phyloP scores from a whole-genome alignment of 2,113 vertebrate genomes.

The Paralichthys olivaceus region DNA sequence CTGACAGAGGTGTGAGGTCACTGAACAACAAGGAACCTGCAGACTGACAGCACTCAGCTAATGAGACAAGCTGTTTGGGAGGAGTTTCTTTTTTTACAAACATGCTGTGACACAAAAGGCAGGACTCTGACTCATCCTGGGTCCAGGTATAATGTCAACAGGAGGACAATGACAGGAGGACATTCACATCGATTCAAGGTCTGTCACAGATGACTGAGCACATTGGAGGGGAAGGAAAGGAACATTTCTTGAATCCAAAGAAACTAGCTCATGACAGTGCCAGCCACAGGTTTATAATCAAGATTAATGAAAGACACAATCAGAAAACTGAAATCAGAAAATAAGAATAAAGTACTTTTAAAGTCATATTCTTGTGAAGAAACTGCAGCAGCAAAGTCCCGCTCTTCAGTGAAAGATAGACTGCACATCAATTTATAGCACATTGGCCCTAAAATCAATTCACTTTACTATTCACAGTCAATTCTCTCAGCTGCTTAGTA shows the following conservation, averaged over 20 bases:
- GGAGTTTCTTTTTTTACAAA: conserved; percentile 10
- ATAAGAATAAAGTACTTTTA: not conserved
- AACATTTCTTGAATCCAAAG: not conserved
- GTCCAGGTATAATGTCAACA: not conserved
- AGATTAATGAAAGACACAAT: not conserved
- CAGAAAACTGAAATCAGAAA: not conserved
- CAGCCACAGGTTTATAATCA: too few relatives aligned
- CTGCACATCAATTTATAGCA: conserved; percentile 6
- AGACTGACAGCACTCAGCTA: conserved; percentile 55
- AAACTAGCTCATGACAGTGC: too few relatives aligned
- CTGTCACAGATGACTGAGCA: not conserved
- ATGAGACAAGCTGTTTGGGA: conserved; percentile 58
- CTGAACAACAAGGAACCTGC: conserved; percentile 34
- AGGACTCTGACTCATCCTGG: conserved; percentile 18
- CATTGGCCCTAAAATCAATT: conserved; percentile 7
- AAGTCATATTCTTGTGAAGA: not conserved
- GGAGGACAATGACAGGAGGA: not conserved
- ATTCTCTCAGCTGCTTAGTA: conserved; percentile 38
- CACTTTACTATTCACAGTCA: conserved; percentile 7
- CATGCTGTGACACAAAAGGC: conserved; percentile 4
- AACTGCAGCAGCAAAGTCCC: not conserved
- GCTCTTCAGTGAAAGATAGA: not conserved
- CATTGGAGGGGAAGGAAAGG: not conserved
- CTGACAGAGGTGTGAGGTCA: conserved; percentile 55
- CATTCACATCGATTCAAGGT: conserved; percentile 9